Conservation (phyloP, 2,113 vertebrate genomes). For the Burhinus oedicnemus region DNA sequence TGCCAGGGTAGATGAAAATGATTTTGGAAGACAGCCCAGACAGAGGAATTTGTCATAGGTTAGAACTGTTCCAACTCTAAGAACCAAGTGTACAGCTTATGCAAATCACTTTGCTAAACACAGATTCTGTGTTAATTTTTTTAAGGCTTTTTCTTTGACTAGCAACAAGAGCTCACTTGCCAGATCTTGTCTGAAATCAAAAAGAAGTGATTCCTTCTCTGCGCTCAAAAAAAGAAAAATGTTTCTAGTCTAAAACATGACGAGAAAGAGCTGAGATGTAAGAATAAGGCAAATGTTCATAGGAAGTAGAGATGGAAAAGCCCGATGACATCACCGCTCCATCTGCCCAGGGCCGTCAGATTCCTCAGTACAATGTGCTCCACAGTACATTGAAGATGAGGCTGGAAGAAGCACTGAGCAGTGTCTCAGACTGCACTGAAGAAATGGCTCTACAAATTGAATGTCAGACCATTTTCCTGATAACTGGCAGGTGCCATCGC, state of each 20-base stretch:
- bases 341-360: constrained; percentile 40
- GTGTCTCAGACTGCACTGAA: neutral
- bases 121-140: constrained; percentile 76
- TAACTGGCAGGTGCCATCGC: neutral
- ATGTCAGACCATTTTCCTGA: neutral
- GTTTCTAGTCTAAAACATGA: constrained; percentile 69
- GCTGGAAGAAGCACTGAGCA: neutral
- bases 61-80: constrained; percentile 85
- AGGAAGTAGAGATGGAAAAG: constrained; percentile 63
- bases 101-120: constrained; percentile 80
- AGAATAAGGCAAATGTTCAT: constrained; percentile 65
- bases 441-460: neutral
- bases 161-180: constrained; percentile 71
- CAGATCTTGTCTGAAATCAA: constrained; percentile 77
- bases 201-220: constrained; percentile 77
- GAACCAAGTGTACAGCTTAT: constrained; percentile 78
- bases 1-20: constrained; percentile 87
- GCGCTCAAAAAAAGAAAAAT: constrained; percentile 35
- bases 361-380: constrained; percentile 55
- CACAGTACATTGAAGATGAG: constrained; percentile 29
- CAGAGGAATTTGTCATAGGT: constrained; percentile 86
- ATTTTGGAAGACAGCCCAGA: constrained; percentile 85
- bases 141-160: constrained; percentile 59
- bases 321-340: constrained; percentile 47
- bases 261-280: constrained; percentile 62